These are phyloP conservation scores for Drosophila falleni DNA, from an alignment of 2,888 invertebrate genomes.

Conservation along the genomic window DNA sequence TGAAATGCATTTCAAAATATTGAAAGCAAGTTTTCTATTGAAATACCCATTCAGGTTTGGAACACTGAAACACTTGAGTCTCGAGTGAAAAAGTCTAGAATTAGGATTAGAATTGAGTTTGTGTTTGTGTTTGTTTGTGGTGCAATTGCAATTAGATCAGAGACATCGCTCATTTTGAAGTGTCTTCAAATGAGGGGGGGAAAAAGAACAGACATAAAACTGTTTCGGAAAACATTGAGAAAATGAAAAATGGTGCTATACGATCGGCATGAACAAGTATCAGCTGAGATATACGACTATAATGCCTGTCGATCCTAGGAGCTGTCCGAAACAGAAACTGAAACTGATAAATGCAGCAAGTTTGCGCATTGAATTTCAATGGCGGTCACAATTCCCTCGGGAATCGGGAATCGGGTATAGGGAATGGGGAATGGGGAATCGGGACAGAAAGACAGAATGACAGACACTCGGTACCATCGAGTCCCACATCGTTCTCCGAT, in stretches of 20 bases:
- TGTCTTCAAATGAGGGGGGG: no score
- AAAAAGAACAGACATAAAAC: conserved; percentile 57
- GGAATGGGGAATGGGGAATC: conserved; percentile 22
- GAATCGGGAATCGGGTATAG: neutral
- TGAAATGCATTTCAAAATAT: conserved; percentile 65
- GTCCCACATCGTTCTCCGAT: conserved; percentile 64
- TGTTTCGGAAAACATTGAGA: conserved; percentile 56
- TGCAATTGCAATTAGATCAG: conserved; percentile 69
- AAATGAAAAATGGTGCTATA: conserved; percentile 70
- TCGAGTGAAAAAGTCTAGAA: conserved; percentile 61
- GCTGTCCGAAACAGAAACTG: conserved; percentile 61
- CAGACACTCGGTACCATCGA: conserved; percentile 33
- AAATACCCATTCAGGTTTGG: conserved; percentile 34
- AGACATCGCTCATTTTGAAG: conserved; percentile 75
- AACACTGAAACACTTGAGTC: conserved; percentile 63
- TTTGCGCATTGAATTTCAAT: conserved; percentile 83
- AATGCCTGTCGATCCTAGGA: conserved; percentile 49
- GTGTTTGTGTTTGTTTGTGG: conserved; percentile 14
- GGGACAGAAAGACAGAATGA: conserved; percentile 57
- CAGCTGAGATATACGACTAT: conserved; percentile 18
- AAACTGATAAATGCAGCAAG: conserved; percentile 79
- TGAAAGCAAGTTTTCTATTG: conserved; percentile 64
- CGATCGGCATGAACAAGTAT: conserved; percentile 63
- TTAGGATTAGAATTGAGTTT: conserved; percentile 4
- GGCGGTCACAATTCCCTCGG: conserved; percentile 54